Percentiles rank a stretch among this genome's conserved stretches.
These are phyloP conservation scores for Diogma glabrata DNA, from an alignment of 2,888 invertebrate genomes.

Conservation along the genomic window DNA sequence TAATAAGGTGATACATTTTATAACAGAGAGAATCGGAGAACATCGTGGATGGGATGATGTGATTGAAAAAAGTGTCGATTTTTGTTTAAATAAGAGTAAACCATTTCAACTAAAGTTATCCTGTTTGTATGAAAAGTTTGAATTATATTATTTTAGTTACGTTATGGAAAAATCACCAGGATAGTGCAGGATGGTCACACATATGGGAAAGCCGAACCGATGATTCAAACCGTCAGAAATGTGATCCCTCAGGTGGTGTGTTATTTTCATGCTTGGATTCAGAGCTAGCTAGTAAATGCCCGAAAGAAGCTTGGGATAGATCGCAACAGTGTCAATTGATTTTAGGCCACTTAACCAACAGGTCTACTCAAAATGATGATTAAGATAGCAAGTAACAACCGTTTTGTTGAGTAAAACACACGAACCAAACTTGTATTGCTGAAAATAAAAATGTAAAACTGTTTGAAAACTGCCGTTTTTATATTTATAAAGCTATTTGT, in stretches of 20 bases:
- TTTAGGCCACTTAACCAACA: no score
- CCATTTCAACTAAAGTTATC: background rate
- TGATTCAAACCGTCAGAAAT: background rate
- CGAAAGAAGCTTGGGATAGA: background rate
- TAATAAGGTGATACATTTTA: no score
- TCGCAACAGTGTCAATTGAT: slow-evolving; percentile 1
- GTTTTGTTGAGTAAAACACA: no score
- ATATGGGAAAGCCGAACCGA: background rate
- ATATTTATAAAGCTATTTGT: no score
- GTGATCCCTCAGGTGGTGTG: background rate
- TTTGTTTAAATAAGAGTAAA: background rate
- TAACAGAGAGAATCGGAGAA: background rate
- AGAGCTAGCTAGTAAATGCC: background rate
- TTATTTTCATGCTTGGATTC: slow-evolving; percentile 3
- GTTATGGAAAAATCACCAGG: background rate
- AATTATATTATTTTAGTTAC: background rate
- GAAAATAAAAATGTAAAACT: no score
- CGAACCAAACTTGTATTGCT: no score
- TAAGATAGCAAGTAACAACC: no score
- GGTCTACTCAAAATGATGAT: no score
- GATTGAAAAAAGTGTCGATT: background rate
- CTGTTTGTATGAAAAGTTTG: background rate
- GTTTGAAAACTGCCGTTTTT: no score
- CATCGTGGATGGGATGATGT: background rate
- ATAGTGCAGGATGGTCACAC: background rate